Conservation (phyloP, 2,113 vertebrate species). For the Macrotus californicus region DNA sequence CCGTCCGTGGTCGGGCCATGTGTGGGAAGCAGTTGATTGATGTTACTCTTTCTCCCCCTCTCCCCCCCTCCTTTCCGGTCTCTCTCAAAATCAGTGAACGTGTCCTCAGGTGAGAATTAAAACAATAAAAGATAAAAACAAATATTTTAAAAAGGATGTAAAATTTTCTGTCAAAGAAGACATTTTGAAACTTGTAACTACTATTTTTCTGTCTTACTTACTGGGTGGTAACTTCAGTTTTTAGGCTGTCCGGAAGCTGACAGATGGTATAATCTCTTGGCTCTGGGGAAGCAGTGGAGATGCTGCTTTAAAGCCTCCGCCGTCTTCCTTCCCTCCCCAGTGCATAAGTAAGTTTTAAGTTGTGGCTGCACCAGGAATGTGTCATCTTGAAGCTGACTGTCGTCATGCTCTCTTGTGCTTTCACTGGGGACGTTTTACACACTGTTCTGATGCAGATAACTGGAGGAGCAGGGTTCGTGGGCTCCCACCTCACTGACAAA, state of each 20-base stretch:
- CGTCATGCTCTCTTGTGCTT: slow-evolving; percentile 69
- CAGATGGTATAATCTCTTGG: background rate
- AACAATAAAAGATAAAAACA: too few relatives aligned
- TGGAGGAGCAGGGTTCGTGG: slow-evolving; percentile 97
- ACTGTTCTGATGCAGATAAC: slow-evolving; percentile 88
- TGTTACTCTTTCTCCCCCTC: too few relatives aligned
- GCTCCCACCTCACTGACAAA: slow-evolving; percentile 98
- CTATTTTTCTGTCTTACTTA: background rate
- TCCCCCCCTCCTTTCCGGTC: too few relatives aligned
- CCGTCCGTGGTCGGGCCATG: too few relatives aligned
- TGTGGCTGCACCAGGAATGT: slow-evolving; percentile 15
- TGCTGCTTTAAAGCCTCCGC: too few relatives aligned
- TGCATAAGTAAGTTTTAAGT: background rate
- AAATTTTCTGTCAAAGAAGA: background rate
- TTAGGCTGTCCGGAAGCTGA: background rate
- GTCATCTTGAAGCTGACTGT: slow-evolving; percentile 47
- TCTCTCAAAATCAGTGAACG: too few relatives aligned
- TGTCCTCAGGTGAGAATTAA: too few relatives aligned
- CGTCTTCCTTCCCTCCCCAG: background rate
- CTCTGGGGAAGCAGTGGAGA: background rate
- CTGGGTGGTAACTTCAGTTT: background rate
- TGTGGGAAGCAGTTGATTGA: too few relatives aligned
- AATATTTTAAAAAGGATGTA: background rate
- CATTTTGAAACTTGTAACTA: background rate
- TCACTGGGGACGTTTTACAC: slow-evolving; percentile 73